Base-by-base conservation (phyloP, 2,113 vertebrate genomes). In the Rousettus leschenaultii region DNA sequence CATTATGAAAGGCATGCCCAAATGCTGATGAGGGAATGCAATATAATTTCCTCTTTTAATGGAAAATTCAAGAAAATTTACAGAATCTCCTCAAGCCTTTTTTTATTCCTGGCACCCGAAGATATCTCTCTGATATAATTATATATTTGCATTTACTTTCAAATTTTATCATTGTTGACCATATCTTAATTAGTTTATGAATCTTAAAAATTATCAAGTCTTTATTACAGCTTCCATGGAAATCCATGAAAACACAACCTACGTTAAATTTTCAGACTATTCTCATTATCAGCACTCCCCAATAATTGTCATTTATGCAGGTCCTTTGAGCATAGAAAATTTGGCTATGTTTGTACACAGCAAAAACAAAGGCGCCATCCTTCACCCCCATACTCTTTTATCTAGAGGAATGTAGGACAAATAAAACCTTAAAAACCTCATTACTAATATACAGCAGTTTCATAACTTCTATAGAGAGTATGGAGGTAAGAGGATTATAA, bases 121-220 rank as follows among this genome's bases (percentile, higher is more conserved):
- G 2, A 16, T 38, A 38, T 45, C 0, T 22, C 2, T 79, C 24
- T 66, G 45, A 70, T 14, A 80, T 79, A 94, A 86, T 10, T 0
- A 1, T 55, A 19, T 6, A 38, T 74, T 91, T 84, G 12, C 7
- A 68, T 73, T 94, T 91, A 21, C 10, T 94, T 80, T 91, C 35
- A 66, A 70, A 68, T 70, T 38, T 75, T 93, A 4, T 3, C n/a
- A 82, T 73, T 94, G 51, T 53, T 95, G 40, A 84, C 3, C 10
- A 63, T 28, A 85, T 10, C 2, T 2, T 93, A 84, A 48, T 13
- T n/a, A 79, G 9, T 59, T 75, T 88, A 61, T 35, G 11, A 6
- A 16, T 28, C 4, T 82, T 61, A 59, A 77, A 87, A 71, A 51
- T 78, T 12, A 59, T 30, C 3, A 77, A 38, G 19, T 68, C 26